These are phyloP conservation scores for Drosophila truncata DNA, from an alignment of 1,140 invertebrate species.

Conservation along the genomic window DNA sequence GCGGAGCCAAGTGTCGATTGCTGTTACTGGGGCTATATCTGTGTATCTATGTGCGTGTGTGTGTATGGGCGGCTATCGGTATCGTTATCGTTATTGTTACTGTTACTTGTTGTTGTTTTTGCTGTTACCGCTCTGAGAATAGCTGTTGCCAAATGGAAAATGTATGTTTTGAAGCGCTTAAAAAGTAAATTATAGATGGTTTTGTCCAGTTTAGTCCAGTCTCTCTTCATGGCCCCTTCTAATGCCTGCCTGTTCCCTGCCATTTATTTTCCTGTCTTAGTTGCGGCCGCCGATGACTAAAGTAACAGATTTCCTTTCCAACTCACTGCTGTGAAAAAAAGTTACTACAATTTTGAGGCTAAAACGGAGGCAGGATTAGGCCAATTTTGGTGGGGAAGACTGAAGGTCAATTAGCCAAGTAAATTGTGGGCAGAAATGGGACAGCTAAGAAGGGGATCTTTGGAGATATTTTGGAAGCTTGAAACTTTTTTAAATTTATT, in stretches of 20 bases:
- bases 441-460: background rate
- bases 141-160: slow-evolving; percentile 65
- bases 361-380: slow-evolving; percentile 1
- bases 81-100: slow-evolving; percentile 36
- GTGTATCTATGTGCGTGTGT: slow-evolving; percentile 11
- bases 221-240: too few relatives aligned
- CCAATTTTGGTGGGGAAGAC: background rate
- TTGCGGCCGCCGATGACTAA: slow-evolving; percentile 14
- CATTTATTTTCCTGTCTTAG: slow-evolving; percentile 12
- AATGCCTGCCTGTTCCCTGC: too few relatives aligned
- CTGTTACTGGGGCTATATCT: slow-evolving; percentile 16
- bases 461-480: too few relatives aligned
- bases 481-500: background rate
- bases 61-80: slow-evolving; percentile 34
- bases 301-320: slow-evolving; percentile 20
- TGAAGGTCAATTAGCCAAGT: slow-evolving; percentile 29
- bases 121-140: slow-evolving; percentile 27
- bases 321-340: slow-evolving; percentile 27
- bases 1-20: slow-evolving; percentile 52
- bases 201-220: background rate
- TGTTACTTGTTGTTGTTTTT: slow-evolving; percentile 3
- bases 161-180: slow-evolving; percentile 64
- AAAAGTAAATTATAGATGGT: slow-evolving; percentile 60
- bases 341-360: background rate
- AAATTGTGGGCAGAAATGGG: background rate